Conservation (phyloP, 1,140 invertebrate species). For the Drosophila simulans region DNA sequence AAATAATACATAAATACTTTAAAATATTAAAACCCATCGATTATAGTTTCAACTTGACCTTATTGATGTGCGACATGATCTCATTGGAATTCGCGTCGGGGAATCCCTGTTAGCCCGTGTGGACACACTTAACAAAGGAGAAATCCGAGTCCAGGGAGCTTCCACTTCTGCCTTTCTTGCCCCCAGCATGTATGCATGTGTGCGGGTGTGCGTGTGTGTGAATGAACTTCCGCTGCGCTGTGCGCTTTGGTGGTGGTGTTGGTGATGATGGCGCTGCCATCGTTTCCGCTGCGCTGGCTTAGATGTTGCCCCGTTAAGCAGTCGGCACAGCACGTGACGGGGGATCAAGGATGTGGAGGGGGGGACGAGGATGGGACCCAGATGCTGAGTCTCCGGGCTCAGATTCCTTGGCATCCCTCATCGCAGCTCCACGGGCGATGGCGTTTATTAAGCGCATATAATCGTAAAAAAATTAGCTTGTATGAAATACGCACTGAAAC, state of each 20-base stretch:
- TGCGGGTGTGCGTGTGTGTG: conserved; percentile 10
- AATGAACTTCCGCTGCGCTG: conserved; percentile 32
- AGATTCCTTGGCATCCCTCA: conserved; percentile 44
- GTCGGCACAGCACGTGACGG: conserved; percentile 56
- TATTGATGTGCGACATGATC: background rate
- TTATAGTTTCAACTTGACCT: background rate
- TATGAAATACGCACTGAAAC: conserved; percentile 54
- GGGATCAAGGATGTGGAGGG: conserved; percentile 6
- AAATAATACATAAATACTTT: too few relatives aligned
- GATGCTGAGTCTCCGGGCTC: conserved; percentile 18
- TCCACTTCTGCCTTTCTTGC: conserved; percentile 7
- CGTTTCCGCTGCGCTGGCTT: conserved; percentile 43
- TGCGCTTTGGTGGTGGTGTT: conserved; percentile 20
- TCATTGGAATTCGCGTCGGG: conserved; percentile 8
- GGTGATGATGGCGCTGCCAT: conserved; percentile 41
- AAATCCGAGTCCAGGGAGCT: conserved; percentile 41
- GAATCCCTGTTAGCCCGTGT: conserved; percentile 32
- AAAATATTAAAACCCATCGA: background rate
- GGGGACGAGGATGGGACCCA: conserved; percentile 15
- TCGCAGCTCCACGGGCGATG: conserved; percentile 49
- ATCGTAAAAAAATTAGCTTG: conserved; percentile 73
- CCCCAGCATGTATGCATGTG: conserved; percentile 5
- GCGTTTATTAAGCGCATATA: conserved; percentile 68
- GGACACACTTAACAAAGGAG: conserved; percentile 21
- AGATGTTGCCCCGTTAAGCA: conserved; percentile 52